Evolutionary conservation across 2,113 vertebrate genomes (phyloP), one percentile per base, ranked within the genome.

Genomic region (Lonchura striata): DNA sequence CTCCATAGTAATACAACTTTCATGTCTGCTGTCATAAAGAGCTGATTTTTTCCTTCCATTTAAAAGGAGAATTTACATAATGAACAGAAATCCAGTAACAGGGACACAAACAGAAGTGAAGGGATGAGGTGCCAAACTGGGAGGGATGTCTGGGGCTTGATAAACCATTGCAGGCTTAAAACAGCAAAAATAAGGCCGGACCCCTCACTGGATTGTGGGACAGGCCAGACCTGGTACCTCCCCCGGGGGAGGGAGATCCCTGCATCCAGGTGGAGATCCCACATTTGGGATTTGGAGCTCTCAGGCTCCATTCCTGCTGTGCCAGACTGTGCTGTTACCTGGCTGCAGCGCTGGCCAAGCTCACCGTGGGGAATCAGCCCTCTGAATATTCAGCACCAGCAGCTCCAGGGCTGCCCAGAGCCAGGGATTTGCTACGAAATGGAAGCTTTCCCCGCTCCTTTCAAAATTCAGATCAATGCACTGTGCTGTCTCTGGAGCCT

Each of bases 151-250:
- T 81, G 86, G 37, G 33, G 24, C 60, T 66, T 23, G 44, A 72
- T 60, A 64, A 84, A 90, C 6, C 49, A 16, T 47, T 19, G 28
- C 17, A 66, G 76, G 65, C 72, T 90, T 42, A 74, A 65, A 59
- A 35, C 52, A n/a, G 53, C 1, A 0, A 8, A 35, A 81, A 16
- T 12, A 39, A 41, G 0, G 0, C 52, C 71, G 41, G 66, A 13
- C 2, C 13, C 6, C 8, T 10, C 21, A 3, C 17, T 0, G 0
- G 4, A 4, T n/a, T 0, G 2, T 6, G 60, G 60, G 30, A 44
- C 37, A 19, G 47, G 52, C 72, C 60, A 42, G 14, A 42, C 22
- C 42, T 4, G 27, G 59, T 31, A 12, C 52, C 54, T 49, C 12
- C 12, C 13, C 22, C 0, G 0, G 4, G 9, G 13, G 10, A 37